Percentiles rank a stretch among this genome's conserved stretches.
Conservation (phyloP, 2,888 invertebrate genomes). For the Crematogaster levior region DNA sequence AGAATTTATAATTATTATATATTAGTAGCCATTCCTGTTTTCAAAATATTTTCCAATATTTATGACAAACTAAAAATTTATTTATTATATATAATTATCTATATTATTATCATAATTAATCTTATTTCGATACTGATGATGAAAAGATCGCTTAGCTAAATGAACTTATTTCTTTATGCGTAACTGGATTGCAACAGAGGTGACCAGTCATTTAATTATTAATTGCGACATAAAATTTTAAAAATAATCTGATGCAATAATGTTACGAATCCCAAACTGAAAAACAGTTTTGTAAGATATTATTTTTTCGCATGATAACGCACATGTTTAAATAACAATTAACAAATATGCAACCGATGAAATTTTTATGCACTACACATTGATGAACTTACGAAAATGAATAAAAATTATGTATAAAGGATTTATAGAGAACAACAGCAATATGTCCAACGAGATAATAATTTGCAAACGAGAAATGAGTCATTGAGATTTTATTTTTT, state of each 20-base stretch:
- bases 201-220: not conserved
- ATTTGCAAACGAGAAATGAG: not conserved
- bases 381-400: not conserved
- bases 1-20: not conserved
- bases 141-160: not conserved
- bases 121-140: not conserved
- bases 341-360: not conserved
- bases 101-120: not conserved
- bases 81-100: conserved; percentile 17
- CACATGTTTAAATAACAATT: not conserved
- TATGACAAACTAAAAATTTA: not conserved
- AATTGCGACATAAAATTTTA: not conserved
- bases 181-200: not conserved
- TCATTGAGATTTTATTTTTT: conserved; percentile 12
- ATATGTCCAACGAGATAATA: not conserved
- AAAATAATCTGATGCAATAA: not conserved
- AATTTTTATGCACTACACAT: not conserved
- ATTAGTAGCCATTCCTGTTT: not conserved
- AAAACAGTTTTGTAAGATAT: not conserved
- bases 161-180: not conserved
- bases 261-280: not conserved
- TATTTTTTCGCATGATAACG: not conserved
- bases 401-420: not conserved
- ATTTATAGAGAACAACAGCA: not conserved
- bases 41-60: not conserved